phyloP scores from a whole-genome alignment of 2,888 invertebrate species.

The Tachystola acroxantha region DNA sequence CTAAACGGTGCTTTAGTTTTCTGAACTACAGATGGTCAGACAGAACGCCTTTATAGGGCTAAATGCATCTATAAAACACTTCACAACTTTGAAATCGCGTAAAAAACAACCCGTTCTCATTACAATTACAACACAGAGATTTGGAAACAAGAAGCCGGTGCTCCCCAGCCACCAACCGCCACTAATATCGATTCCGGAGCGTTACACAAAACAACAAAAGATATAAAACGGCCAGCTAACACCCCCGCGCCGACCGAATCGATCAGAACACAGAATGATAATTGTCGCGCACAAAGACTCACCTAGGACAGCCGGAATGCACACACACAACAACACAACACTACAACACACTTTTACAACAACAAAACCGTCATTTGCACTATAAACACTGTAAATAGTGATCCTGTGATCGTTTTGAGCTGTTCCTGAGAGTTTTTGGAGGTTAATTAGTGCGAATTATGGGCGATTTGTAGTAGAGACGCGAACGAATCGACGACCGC shows the following conservation, averaged over 20 bases:
- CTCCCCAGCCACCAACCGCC: slow-evolving; percentile 34
- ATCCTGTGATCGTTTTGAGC: slow-evolving; percentile 32
- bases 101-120: too few relatives aligned
- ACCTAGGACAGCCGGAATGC: slow-evolving; percentile 67
- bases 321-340: slow-evolving; percentile 63
- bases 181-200: slow-evolving; percentile 73
- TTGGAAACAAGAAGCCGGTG: slow-evolving; percentile 29
- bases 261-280: slow-evolving; percentile 65
- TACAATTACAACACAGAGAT: neutral
- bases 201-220: slow-evolving; percentile 76
- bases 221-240: slow-evolving; percentile 70
- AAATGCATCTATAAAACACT: too few relatives aligned
- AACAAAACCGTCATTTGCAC: slow-evolving; percentile 33
- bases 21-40: too few relatives aligned
- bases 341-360: slow-evolving; percentile 28
- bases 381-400: slow-evolving; percentile 26
- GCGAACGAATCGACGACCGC: slow-evolving; percentile 71
- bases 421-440: slow-evolving; percentile 45
- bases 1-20: too few relatives aligned
- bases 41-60: too few relatives aligned
- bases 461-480: slow-evolving; percentile 66
- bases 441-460: slow-evolving; percentile 73
- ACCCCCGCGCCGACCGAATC: slow-evolving; percentile 71
- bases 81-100: too few relatives aligned
- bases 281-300: slow-evolving; percentile 78